Base-by-base conservation (phyloP, 2,888 invertebrate species). In the Chalcosyrphus nemorum region DNA sequence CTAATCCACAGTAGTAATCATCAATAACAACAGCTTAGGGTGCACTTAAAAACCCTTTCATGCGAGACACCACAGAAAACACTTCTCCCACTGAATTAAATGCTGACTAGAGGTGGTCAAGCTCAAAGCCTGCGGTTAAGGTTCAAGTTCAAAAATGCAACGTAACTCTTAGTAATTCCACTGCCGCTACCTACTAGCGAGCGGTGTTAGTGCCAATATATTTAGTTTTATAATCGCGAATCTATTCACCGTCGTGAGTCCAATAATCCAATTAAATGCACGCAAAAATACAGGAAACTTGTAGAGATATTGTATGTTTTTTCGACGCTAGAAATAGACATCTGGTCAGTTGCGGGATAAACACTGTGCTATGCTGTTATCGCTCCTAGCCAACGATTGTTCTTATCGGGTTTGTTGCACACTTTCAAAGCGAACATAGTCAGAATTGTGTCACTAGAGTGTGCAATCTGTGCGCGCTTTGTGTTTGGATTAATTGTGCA, bases 221-320 rank as follows among this genome's bases (percentile, higher is more conserved):
- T n/a, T n/a, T n/a, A 41, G 63, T 52, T 32, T 56, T 45, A 65
- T 71, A 65, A 65, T 66, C 54, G n/a, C 7, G 5, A 56, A 41
- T 38, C 24, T 6, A 47, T 35, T 13, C 17, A 32, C 38, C 24
- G n/a, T 19, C 52, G 24, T 47, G 35, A 41, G 27, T 56, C 27
- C 13, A 72, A 41, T 71, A 78, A 82, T 82, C 78, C 66, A 82
- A 82, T 82, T 82, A 78, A 56, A 35, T 54, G 29, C 41, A 77
- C 59, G 65, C 68, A 52, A 66, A 4, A n/a, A n/a, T n/a, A n/a
- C 29, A 54, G 45, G 29, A 54, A 66, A 27, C 17, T 19, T 41
- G 29, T 13, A 35, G 7, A 29, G 7, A 21, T 13, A 21, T 4
- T 21, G 21, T 9, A 43, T 45, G 19, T 56, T 57, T 56, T 50